phyloP scores from a whole-genome alignment of 2,113 vertebrate species.

The Oceanites oceanicus region DNA sequence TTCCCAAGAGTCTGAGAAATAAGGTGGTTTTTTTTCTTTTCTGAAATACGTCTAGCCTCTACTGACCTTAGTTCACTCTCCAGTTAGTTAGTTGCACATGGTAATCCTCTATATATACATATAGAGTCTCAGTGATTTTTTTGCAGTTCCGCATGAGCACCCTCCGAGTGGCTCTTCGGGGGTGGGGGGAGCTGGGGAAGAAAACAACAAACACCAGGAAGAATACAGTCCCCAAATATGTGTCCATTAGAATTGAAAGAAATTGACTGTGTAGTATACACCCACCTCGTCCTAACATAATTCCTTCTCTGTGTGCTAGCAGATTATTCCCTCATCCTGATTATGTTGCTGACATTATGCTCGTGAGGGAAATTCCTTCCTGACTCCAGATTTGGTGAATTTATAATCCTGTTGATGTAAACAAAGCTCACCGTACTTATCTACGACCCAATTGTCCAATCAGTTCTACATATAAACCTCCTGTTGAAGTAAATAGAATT shows the following conservation, averaged over 20 bases:
- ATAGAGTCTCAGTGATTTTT: background rate
- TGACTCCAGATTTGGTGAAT: constrained; percentile 10
- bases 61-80: background rate
- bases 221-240: background rate
- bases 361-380: constrained; percentile 2
- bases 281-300: background rate
- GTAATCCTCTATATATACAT: background rate
- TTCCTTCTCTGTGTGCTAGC: background rate
- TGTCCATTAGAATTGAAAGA: background rate
- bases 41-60: background rate
- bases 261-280: background rate
- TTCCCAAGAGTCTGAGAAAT: background rate
- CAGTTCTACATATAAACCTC: background rate
- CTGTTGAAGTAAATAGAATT: background rate
- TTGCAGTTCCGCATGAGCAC: background rate
- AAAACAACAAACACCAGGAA: background rate
- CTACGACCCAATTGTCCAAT: background rate
- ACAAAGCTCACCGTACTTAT: constrained; percentile 10
- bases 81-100: background rate
- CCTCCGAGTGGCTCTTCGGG: background rate
- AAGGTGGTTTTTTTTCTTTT: background rate
- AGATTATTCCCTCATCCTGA: background rate
- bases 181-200: background rate
- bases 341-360: constrained; percentile 39
- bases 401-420: constrained; percentile 37